Conservation (phyloP, 2,888 invertebrate genomes). For the Cynaeus angustus region DNA sequence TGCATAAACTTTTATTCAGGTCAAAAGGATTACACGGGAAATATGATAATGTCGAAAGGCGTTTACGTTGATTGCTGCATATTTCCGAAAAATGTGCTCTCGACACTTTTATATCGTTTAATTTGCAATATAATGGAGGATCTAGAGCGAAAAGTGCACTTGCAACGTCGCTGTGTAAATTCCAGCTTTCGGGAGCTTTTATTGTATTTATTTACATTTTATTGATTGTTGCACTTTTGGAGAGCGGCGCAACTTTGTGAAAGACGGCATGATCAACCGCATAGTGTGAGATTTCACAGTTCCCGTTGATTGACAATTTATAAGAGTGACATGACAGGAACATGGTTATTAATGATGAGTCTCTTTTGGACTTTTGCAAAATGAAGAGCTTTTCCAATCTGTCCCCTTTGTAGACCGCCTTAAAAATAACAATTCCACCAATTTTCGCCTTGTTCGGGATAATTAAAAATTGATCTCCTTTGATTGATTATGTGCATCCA, state of each 20-base stretch:
- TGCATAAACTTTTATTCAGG: conserved; percentile 31
- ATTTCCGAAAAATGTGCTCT: conserved; percentile 34
- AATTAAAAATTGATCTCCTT: conserved; percentile 57
- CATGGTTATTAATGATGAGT: background rate
- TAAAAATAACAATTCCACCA: conserved; percentile 50
- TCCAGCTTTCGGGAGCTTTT: background rate
- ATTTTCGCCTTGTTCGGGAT: conserved; percentile 52
- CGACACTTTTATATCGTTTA: conserved; percentile 29
- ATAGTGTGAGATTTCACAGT: background rate
- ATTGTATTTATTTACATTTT: conserved; percentile 22
- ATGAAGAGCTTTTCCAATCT: too few species aligned
- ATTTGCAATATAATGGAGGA: conserved; percentile 7
- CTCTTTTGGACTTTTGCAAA: too few species aligned
- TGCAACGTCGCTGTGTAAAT: conserved; percentile 1
- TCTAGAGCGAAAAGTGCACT: background rate
- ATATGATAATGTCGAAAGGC: conserved; percentile 36
- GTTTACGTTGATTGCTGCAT: conserved; percentile 39
- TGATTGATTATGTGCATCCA: conserved; percentile 58
- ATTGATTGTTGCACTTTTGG: conserved; percentile 24
- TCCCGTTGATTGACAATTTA: background rate
- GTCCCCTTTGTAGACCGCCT: conserved; percentile 36
- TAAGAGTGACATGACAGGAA: background rate
- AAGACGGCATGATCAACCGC: conserved; percentile 3
- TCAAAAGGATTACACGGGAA: conserved; percentile 43
- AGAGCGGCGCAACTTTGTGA: conserved; percentile 2